Conservation (phyloP, 92 coral and sea anemone genomes). For the Hydrozoanthus gracilis region DNA sequence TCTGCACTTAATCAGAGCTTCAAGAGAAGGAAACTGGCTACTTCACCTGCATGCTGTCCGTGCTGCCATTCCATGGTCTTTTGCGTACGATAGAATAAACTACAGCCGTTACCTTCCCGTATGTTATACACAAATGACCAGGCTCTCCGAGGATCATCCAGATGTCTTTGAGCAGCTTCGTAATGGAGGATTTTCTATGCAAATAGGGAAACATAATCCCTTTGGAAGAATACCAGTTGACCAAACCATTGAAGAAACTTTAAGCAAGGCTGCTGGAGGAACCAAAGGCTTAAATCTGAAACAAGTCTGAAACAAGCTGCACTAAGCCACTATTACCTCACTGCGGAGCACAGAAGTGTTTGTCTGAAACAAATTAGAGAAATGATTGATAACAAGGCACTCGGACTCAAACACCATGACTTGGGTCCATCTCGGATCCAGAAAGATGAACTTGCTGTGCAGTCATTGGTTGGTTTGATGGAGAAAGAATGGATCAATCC, state of each 20-base stretch:
- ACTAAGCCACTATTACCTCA: conserved; percentile 1
- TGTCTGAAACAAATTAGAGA: conserved; percentile 3
- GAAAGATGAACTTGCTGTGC: no score
- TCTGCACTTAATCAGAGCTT: conserved; percentile 56
- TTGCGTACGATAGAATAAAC: conserved; percentile 58
- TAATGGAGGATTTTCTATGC: conserved; percentile 26
- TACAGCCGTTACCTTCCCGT: conserved; percentile 57
- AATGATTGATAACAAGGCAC: background rate
- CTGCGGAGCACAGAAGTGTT: conserved; percentile 8
- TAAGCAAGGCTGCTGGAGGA: conserved; percentile 4
- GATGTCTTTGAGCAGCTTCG: background rate
- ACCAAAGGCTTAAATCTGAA: conserved; percentile 8
- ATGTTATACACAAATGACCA: conserved; percentile 2
- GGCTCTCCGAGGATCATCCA: background rate
- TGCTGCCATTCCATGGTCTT: conserved; percentile 59
- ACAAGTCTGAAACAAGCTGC: no score
- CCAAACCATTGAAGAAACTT: conserved; percentile 20
- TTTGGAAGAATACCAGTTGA: conserved; percentile 35
- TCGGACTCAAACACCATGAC: conserved; percentile 2
- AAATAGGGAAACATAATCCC: conserved; percentile 1
- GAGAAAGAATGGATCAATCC: no score
- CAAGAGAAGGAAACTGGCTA: conserved; percentile 60
- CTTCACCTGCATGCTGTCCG: conserved; percentile 53
- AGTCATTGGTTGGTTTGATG: background rate
- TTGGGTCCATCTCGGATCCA: conserved; percentile 4